phyloP scores from a whole-genome alignment of 2,113 vertebrate genomes.

The Cyanoramphus novaezelandiae region DNA sequence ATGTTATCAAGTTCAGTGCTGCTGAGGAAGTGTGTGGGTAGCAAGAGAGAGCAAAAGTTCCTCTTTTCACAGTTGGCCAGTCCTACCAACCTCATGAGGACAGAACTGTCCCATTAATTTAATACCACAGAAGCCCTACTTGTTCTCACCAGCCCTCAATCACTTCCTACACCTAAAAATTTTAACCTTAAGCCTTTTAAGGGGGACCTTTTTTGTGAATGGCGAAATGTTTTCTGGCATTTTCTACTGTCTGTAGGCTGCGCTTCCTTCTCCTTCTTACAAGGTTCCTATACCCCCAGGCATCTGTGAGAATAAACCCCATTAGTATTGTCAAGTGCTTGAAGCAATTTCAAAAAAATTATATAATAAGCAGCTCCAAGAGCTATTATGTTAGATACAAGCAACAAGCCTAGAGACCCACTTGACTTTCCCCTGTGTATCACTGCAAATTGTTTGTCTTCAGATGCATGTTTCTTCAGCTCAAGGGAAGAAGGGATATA shows the following conservation, averaged over 20 bases:
- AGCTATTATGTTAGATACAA: neutral
- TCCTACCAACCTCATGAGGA: neutral
- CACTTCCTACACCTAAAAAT: neutral
- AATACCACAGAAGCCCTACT: neutral
- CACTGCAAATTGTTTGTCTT: neutral
- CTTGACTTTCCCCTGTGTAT: neutral
- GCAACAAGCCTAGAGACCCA: neutral
- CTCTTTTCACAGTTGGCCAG: neutral
- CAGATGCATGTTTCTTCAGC: neutral
- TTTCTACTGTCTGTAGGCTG: neutral
- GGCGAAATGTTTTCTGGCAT: neutral
- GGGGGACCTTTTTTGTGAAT: neutral
- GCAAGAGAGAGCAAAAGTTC: neutral
- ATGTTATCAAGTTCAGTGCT: neutral
- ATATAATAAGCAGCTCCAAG: fast-evolving
- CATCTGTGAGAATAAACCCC: neutral
- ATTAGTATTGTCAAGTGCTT: neutral
- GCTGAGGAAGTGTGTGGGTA: neutral
- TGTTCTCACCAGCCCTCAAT: neutral
- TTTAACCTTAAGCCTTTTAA: neutral
- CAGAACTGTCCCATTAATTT: neutral
- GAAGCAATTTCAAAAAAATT: neutral
- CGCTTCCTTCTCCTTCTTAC: neutral
- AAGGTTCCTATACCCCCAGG: neutral
- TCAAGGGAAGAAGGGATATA: neutral